Percentiles rank a stretch among this genome's conserved stretches.
Evolutionary conservation across 1,140 invertebrate species (phyloP).

Genomic region (Sogatella furcifera): DNA sequence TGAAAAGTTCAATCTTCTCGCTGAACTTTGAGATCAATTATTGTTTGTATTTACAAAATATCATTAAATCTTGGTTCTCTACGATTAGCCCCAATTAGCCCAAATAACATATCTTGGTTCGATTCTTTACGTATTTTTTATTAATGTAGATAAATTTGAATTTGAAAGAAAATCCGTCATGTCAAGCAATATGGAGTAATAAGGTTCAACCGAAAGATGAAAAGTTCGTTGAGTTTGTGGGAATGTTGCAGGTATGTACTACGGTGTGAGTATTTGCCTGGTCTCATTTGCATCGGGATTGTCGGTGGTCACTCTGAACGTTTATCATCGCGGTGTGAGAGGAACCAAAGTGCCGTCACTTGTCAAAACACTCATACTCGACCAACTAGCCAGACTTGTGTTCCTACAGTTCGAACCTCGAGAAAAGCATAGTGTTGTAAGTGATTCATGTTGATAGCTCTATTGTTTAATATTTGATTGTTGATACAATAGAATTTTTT

Average conservation of each 20-base stretch:
- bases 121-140: no score
- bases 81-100: no score
- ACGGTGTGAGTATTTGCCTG: constrained; percentile 82
- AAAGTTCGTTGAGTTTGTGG: no score
- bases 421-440: constrained; percentile 26
- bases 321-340: constrained; percentile 73
- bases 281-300: constrained; percentile 81
- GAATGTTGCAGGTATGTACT: constrained; percentile 64
- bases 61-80: no score
- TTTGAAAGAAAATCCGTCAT: no score
- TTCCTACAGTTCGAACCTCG: constrained; percentile 47
- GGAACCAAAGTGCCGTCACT: constrained; percentile 60
- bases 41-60: no score
- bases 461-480: no score
- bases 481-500: no score
- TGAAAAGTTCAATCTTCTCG: no score
- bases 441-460: background rate
- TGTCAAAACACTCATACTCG: constrained; percentile 54
- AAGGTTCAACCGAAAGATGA: background rate
- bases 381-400: constrained; percentile 48
- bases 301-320: constrained; percentile 74
- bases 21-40: no score
- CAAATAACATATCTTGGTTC: no score
- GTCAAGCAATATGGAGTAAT: background rate
- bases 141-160: no score